Base-by-base conservation (phyloP, 2,113 vertebrate genomes). In the Alethe diademata region DNA sequence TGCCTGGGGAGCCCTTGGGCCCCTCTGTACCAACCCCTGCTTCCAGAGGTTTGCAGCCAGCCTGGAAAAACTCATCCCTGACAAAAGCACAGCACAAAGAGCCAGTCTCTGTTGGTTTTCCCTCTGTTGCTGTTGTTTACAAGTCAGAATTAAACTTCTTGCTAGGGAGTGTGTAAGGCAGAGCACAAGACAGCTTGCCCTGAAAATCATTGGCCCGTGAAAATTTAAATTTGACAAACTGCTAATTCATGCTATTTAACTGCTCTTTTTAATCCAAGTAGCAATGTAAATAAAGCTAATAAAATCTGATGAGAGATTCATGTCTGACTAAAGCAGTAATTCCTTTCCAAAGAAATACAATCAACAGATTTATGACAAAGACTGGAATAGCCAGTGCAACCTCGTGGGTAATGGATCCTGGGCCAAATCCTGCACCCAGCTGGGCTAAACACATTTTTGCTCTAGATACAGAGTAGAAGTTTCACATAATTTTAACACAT, bases 281-380 rank as follows among this genome's bases (percentile, higher is more conserved):
- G 67, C 67, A 47, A 47, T 62, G 85, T 95, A 94, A 96, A 95
- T 96, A 96, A 69, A 81, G 66, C 90, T 94, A 90, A 82, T 91
- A 88, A 96, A 94, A 92, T 65, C 62, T 70, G 87, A 95, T 82
- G 87, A 90, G 74, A 89, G 84, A 95, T 94, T 90, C 79, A 90
- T 36, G 58, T 61, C 87, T 79, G 64, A 35, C 70, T 91, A 48
- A 79, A 88, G 90, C 84, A 40, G 81, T 86, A 95, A 91, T 83
- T 91, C 66, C 86, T 86, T 95, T 94, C 86, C 67, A 72, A 85
- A 89, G 80, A 73, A 92, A 80, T 74, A 74, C 3, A 90, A 86
- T 80, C 38, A 92, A 51, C 40, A 86, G 90, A 93, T 96, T 88
- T 95, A 93, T 50, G 67, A 33, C 5, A 2, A 8, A 26, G 51